Evolutionary conservation across 2,888 invertebrate genomes (phyloP).

Genomic region (Idaea aversata): DNA sequence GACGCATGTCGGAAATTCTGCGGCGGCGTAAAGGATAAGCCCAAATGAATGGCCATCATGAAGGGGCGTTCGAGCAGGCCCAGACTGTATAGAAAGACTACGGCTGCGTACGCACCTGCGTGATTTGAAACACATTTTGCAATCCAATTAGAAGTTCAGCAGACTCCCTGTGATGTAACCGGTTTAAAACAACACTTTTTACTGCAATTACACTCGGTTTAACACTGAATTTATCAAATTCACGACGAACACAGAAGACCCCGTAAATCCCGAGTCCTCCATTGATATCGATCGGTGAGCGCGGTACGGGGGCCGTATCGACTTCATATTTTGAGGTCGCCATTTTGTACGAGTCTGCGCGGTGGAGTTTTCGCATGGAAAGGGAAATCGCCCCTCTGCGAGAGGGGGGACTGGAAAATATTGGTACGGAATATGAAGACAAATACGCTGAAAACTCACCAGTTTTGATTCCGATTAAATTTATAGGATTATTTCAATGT

Average conservation of each 20-base stretch:
- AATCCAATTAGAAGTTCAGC: conserved; percentile 67
- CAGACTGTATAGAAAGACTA: conserved; percentile 92
- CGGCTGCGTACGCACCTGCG: conserved; percentile 99
- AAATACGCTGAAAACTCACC: conserved; percentile 54
- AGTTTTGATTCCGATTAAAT: conserved; percentile 41
- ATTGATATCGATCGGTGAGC: conserved; percentile 84
- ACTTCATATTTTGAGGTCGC: conserved; percentile 80
- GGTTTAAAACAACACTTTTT: conserved; percentile 73
- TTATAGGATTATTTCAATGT: conserved; percentile 41
- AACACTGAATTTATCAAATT: conserved; percentile 68
- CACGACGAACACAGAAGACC: conserved; percentile 67
- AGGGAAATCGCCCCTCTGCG: conserved; percentile 74
- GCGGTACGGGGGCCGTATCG: conserved; percentile 67
- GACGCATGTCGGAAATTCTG: conserved; percentile 77
- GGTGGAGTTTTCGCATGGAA: conserved; percentile 74
- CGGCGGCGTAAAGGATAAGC: conserved; percentile 79
- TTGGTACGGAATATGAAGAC: conserved; percentile 41
- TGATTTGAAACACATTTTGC: conserved; percentile 81
- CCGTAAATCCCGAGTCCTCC: conserved; percentile 76
- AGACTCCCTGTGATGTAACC: conserved; percentile 76
- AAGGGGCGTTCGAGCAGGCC: conserved; percentile 89
- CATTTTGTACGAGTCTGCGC: conserved; percentile 87
- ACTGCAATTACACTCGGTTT: conserved; percentile 62
- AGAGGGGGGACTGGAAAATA: conserved; percentile 66
- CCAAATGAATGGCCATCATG: conserved; percentile 80